Evolutionary conservation across 2,797 vertebrate genomes (phyloP).

Genomic region (Lutjanus campechanus): DNA sequence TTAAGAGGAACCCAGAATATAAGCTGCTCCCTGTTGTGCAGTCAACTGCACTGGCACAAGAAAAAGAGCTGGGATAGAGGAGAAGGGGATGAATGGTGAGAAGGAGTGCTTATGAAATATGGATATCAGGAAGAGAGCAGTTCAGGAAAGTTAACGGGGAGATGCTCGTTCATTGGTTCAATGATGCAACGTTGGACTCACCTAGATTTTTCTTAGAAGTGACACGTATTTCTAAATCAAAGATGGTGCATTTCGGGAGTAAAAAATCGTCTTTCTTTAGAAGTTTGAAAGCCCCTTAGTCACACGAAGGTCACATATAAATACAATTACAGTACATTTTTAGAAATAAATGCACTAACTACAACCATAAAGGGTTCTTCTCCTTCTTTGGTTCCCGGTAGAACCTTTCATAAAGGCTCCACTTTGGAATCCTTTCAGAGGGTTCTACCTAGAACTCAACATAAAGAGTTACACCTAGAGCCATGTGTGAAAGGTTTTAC

Average conservation of each 20-base stretch:
- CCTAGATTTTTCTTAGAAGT: slow-evolving; percentile 9
- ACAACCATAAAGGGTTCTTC: no score
- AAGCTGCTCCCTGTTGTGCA: slow-evolving; percentile 81
- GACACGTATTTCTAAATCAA: background rate
- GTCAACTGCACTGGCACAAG: slow-evolving; percentile 73
- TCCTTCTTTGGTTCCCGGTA: no score
- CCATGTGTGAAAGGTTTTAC: no score
- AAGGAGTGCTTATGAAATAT: slow-evolving; percentile 81
- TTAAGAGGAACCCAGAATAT: slow-evolving; percentile 77
- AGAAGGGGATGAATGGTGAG: slow-evolving; percentile 67
- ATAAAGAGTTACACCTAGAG: no score
- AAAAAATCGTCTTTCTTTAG: slow-evolving; percentile 8
- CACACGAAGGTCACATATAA: slow-evolving; percentile 11
- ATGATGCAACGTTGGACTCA: slow-evolving; percentile 46
- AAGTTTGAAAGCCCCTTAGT: slow-evolving; percentile 5
- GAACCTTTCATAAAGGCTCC: no score
- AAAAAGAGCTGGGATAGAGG: slow-evolving; percentile 61
- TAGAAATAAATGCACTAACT: no score
- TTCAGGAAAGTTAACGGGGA: slow-evolving; percentile 65
- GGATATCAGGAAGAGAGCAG: slow-evolving; percentile 70
- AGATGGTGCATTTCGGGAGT: background rate
- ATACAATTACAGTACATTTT: no score
- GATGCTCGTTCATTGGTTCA: slow-evolving; percentile 66
- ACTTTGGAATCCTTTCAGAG: no score
- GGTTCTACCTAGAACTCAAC: no score